A percentile compares a stretch with the other conserved stretches of the same genome.
Conservation (phyloP, 2,113 vertebrate genomes). For the Ranitomeya variabilis region DNA sequence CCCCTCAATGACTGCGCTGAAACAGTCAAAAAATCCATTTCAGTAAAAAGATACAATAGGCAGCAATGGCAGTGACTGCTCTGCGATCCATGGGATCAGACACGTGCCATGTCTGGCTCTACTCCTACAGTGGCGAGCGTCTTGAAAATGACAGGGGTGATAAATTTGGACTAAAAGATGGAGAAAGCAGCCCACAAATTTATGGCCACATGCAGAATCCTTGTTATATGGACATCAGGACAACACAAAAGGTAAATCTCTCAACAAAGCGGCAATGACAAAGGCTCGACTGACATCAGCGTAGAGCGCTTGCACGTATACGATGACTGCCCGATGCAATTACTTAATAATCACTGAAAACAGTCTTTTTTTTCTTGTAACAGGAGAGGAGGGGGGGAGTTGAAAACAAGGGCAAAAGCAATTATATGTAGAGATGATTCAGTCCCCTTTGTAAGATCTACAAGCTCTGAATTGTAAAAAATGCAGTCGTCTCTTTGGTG, state of each 20-base stretch:
- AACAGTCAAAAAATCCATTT: background rate
- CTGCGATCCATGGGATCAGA: background rate
- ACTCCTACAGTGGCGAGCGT: background rate
- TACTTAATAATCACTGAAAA: no score
- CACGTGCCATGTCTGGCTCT: background rate
- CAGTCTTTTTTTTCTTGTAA: background rate
- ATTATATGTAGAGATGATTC: background rate
- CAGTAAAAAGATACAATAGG: background rate
- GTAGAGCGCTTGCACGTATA: background rate
- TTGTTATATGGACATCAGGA: background rate
- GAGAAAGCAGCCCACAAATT: background rate
- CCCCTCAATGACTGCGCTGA: background rate
- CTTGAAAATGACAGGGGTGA: background rate
- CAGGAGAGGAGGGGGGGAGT: background rate
- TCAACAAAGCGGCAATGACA: background rate
- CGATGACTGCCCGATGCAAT: no score
- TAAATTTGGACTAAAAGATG: conserved; percentile 20
- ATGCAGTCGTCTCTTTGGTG: background rate
- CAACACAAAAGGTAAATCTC: background rate
- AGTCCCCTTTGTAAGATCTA: background rate
- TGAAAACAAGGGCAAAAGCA: conserved; percentile 18
- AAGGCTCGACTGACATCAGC: background rate
- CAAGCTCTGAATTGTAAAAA: background rate
- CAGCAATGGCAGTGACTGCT: background rate
- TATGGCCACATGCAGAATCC: background rate